These are phyloP conservation scores for Pycnonotus jocosus DNA, from an alignment of 2,113 vertebrate genomes.

Conservation along the genomic window DNA sequence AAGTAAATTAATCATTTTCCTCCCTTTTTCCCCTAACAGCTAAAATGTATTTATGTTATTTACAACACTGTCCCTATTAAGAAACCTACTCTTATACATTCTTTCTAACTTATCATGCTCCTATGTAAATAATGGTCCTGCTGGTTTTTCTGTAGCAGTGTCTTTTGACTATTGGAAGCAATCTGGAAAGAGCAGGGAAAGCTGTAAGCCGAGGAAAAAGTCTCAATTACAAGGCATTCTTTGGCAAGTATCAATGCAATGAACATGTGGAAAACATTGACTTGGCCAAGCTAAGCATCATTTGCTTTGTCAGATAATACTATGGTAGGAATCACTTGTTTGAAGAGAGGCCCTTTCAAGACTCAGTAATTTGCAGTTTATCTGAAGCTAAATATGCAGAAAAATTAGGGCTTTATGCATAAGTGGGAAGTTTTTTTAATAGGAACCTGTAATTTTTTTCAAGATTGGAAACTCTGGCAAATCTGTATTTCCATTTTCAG, in stretches of 20 bases:
- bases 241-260: background rate
- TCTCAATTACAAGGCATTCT: constrained; percentile 20
- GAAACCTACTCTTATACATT: background rate
- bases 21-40: fast-evolving
- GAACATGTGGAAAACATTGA: constrained; percentile 20
- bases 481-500: background rate
- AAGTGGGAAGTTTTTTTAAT: background rate
- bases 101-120: background rate
- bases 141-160: background rate
- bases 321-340: background rate
- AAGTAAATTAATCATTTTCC: background rate
- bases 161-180: background rate
- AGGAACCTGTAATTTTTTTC: background rate
- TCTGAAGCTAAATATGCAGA: background rate
- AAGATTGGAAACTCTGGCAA: background rate
- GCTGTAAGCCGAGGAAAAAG: background rate
- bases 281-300: background rate
- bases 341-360: background rate
- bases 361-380: background rate
- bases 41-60: background rate
- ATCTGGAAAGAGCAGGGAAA: constrained; percentile 6
- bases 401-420: background rate
- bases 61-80: background rate
- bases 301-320: background rate
- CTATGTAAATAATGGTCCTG: background rate